These are phyloP conservation scores for Lottia scabra DNA, from an alignment of 2,888 invertebrate species.

Conservation along the genomic window DNA sequence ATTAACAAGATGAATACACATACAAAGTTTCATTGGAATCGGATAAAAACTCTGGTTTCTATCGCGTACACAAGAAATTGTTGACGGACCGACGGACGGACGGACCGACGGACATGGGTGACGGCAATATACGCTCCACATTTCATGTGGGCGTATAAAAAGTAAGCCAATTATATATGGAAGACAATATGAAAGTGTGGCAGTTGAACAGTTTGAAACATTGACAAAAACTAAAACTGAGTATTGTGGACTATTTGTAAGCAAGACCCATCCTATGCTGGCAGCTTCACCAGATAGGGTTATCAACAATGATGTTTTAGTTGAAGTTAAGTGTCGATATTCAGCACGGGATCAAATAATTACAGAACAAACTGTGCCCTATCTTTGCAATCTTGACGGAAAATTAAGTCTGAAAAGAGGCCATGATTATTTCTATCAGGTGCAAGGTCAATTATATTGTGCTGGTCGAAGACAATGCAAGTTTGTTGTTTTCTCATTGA, in stretches of 20 bases:
- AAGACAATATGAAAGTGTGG: background rate
- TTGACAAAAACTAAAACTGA: background rate
- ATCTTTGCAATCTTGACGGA: background rate
- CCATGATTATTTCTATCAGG: background rate
- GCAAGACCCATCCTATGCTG: background rate
- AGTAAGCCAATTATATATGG: background rate
- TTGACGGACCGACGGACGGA: no score
- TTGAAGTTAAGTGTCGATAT: background rate
- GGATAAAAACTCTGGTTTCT: no score
- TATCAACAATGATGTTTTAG: background rate
- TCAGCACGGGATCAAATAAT: background rate
- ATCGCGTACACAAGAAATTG: no score
- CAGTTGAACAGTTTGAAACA: background rate
- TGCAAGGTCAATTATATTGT: background rate
- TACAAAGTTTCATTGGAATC: no score
- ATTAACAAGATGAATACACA: no score
- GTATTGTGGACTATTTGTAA: background rate
- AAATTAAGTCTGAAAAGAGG: background rate
- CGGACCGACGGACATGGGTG: no score
- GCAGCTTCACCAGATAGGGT: background rate
- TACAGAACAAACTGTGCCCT: background rate
- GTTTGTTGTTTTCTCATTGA: background rate
- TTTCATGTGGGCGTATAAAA: no score
- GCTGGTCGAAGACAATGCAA: background rate
- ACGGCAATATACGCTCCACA: no score